phyloP scores from a whole-genome alignment of 2,888 invertebrate species.

The Blastobasis lacticolella region DNA sequence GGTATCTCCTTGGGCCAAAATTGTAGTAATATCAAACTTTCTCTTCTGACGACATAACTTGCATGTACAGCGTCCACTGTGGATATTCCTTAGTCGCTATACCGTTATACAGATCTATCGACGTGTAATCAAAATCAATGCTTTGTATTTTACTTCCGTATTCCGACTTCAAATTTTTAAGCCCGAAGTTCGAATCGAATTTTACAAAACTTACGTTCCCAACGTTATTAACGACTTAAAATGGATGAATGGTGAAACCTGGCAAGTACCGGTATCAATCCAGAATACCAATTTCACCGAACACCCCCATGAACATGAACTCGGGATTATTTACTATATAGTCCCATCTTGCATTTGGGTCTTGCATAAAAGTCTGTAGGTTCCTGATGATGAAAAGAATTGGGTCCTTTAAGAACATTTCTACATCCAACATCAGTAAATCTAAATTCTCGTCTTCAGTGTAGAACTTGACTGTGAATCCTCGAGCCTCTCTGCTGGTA shows the following conservation, averaged over 20 bases:
- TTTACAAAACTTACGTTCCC: conserved; percentile 84
- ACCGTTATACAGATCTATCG: conserved; percentile 88
- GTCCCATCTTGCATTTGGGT: conserved; percentile 94
- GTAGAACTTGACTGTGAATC: conserved; percentile 93
- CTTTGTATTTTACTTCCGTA: conserved; percentile 78
- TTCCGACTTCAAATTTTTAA: conserved; percentile 80
- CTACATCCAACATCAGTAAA: conserved; percentile 90
- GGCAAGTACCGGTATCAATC: conserved; percentile 93
- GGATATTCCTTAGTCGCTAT: conserved; percentile 82
- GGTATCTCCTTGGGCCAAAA: conserved; percentile 81
- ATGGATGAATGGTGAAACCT: conserved; percentile 93
- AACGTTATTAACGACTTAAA: conserved; percentile 84
- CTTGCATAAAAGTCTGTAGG: conserved; percentile 88
- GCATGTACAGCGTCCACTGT: conserved; percentile 84
- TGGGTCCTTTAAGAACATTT: conserved; percentile 91
- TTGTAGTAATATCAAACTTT: conserved; percentile 94
- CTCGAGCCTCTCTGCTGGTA: conserved; percentile 88
- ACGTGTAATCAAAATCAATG: conserved; percentile 88
- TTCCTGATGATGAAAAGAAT: conserved; percentile 92
- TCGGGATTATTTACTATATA: conserved; percentile 89
- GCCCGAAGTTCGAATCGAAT: conserved; percentile 92
- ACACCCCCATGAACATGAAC: conserved; percentile 87
- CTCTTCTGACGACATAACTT: conserved; percentile 87
- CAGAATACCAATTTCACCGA: conserved; percentile 91
- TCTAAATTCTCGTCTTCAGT: conserved; percentile 93